Evolutionary conservation across 1,140 invertebrate genomes (phyloP), one percentile per base, ranked within the genome.

Genomic region (Drosophila sp.): DNA sequence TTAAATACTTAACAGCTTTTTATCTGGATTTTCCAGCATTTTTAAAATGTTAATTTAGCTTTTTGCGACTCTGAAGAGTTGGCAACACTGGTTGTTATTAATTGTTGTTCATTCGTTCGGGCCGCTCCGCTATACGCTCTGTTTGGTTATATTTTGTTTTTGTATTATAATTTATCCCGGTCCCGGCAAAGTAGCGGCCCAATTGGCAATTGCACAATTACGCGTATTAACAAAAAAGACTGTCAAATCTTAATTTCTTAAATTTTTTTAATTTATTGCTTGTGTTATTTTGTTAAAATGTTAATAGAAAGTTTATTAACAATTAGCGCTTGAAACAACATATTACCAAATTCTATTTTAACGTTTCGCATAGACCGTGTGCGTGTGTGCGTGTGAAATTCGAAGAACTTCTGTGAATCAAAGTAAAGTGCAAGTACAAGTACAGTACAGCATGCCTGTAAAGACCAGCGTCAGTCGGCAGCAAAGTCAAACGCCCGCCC

Each of bases 401-500:
- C 44, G 2, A 27, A 50, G 23, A 50, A 50, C 5, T 41, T 41
- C 11, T 50, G 44, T 50, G 35, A 38, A 38, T 38, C 11, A 50
- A 50, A 47, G 44, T 8, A 47, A 47, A 25, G 44, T 50, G 44
- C 23, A 25, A 50, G 23, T 10, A 30, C n/a, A 33, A 60, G 23
- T 44, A 63, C 38, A 56, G 71, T 63, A 41, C 60, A 71, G 7
- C 27, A 87, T 87, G 84, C 80, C 84, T 41, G 68, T 71, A 6
- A 89, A 89, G 32, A 80, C 70, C 10, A 85, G 70, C 11, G 80
- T 84, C 6, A 58, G 62, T n/a, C 84, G 85, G 6, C 80, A 89
- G 54, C 84, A 87, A 47, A 84, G 85, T 74, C 84, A 89, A 54
- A 80, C 77, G 44, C 85, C 84, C 61, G 85, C 84, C 32, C 86